Evolutionary conservation across 2,113 vertebrate genomes (phyloP).

Genomic region (Candoia aspera): DNA sequence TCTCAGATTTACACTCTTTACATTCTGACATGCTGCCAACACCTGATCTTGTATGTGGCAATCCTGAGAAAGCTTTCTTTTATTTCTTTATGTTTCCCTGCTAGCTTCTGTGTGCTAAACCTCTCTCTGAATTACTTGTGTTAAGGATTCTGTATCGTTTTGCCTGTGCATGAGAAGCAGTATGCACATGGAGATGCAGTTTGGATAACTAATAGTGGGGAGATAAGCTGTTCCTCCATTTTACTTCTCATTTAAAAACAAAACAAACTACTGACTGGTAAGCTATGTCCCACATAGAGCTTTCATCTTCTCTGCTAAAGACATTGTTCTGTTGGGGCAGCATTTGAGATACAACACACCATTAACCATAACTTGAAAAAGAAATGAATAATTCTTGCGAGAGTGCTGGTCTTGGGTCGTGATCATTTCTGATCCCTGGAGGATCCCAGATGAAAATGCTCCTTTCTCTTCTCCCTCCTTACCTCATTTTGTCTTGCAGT

Average conservation of each 20-base stretch:
- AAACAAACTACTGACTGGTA: background rate
- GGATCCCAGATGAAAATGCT: background rate
- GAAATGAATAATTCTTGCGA: background rate
- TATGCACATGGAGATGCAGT: background rate
- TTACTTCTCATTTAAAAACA: background rate
- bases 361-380: background rate
- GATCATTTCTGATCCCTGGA: background rate
- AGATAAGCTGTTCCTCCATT: background rate
- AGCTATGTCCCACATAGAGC: background rate
- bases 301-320: no score
- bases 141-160: background rate
- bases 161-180: background rate
- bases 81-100: background rate
- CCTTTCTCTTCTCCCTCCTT: background rate
- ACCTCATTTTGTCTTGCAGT: slow-evolving; percentile 61
- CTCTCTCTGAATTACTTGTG: background rate
- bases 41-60: background rate
- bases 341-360: background rate
- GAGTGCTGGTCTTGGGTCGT: background rate
- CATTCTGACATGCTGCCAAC: background rate
- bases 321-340: background rate
- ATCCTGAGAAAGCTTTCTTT: background rate
- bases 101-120: background rate
- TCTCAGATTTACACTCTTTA: background rate
- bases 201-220: background rate